Conservation (phyloP, 2,113 vertebrate genomes). For the Etheostoma cragini region DNA sequence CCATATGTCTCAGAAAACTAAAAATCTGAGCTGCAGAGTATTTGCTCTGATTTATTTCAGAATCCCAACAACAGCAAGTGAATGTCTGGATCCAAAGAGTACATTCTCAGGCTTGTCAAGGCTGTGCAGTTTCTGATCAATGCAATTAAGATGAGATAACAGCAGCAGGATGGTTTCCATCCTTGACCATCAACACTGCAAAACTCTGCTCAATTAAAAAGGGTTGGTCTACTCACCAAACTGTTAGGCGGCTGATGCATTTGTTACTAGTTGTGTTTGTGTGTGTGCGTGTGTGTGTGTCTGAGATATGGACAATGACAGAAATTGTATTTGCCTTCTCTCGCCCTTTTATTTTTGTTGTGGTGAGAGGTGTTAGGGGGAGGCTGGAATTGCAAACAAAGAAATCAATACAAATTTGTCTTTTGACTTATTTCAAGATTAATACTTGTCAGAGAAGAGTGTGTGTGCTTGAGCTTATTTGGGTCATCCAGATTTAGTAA, state of each 20-base stretch:
- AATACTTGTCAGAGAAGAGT: neutral
- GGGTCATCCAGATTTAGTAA: constrained; percentile 12
- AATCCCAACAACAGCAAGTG: neutral
- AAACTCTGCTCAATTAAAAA: constrained; percentile 2
- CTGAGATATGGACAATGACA: neutral
- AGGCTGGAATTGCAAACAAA: neutral
- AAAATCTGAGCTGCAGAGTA: neutral
- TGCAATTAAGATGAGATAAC: constrained; percentile 31
- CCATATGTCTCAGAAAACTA: neutral
- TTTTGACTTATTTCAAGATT: constrained; percentile 13
- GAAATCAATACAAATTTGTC: constrained; percentile 42
- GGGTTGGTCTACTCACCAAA: neutral
- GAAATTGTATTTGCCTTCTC: neutral
- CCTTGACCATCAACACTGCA: neutral
- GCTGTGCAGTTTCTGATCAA: constrained; percentile 27
- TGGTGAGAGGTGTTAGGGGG: neutral
- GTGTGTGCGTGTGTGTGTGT: neutral
- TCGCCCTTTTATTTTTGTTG: neutral
- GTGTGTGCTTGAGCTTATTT: neutral
- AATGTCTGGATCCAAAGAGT: neutral
- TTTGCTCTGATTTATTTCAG: neutral
- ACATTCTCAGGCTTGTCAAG: neutral
- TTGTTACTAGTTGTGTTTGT: constrained; percentile 14
- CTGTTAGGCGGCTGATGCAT: neutral
- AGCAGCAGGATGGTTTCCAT: constrained; percentile 1